phyloP scores from a whole-genome alignment of 2,113 vertebrate genomes.

The Colossoma macropomum region DNA sequence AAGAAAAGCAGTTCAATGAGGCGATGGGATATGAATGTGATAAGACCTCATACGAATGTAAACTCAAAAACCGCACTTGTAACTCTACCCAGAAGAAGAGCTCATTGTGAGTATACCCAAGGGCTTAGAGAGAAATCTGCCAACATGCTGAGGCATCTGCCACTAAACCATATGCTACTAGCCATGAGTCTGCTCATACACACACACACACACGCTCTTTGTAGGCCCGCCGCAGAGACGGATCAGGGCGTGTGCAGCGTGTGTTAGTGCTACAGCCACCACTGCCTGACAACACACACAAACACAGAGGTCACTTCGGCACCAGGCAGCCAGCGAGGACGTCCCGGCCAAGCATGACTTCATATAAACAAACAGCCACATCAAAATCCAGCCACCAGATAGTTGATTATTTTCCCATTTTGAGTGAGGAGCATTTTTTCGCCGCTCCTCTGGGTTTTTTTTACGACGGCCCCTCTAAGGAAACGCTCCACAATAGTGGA shows the following conservation, averaged over 20 bases:
- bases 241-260: slow-evolving; percentile 37
- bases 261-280: slow-evolving; percentile 43
- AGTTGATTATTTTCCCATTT: slow-evolving; percentile 55
- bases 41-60: slow-evolving; percentile 36
- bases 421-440: slow-evolving; percentile 3
- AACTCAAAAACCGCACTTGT: slow-evolving; percentile 12
- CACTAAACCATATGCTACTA: slow-evolving; percentile 47
- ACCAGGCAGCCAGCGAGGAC: slow-evolving; percentile 28
- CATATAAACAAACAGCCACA: slow-evolving; percentile 53
- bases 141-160: slow-evolving; percentile 57
- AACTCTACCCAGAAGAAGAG: slow-evolving; percentile 31
- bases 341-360: slow-evolving; percentile 51
- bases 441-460: slow-evolving; percentile 24
- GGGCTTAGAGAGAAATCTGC: slow-evolving; percentile 52
- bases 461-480: slow-evolving; percentile 24
- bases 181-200: slow-evolving; percentile 38
- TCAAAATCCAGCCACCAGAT: slow-evolving; percentile 40
- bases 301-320: slow-evolving; percentile 45
- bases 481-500: slow-evolving; percentile 54
- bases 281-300: slow-evolving; percentile 52
- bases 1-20: not conserved
- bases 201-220: slow-evolving; percentile 44
- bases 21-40: slow-evolving; percentile 13
- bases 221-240: slow-evolving; percentile 39
- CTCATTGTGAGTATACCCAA: slow-evolving; percentile 21